A percentile compares a stretch with the other conserved stretches of the same genome.
phyloP scores from a whole-genome alignment of 2,113 vertebrate species.

The Hippoglossus stenolepis region DNA sequence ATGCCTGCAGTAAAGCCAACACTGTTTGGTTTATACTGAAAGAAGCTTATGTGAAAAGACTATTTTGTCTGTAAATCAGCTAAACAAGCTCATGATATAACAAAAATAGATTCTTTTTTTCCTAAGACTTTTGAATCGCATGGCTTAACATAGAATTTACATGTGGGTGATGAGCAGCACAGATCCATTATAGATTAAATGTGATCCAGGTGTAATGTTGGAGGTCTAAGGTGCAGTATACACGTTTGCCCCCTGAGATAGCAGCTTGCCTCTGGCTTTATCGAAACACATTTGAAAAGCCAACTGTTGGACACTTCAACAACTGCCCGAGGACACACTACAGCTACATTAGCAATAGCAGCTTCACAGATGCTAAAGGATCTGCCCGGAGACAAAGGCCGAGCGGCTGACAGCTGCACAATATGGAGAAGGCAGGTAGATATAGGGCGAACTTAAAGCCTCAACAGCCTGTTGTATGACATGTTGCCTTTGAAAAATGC shows the following conservation, averaged over 20 bases:
- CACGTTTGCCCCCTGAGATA: constrained; percentile 1
- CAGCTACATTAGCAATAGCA: constrained; percentile 11
- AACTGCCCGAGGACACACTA: constrained; percentile 19
- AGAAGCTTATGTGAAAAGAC: background rate
- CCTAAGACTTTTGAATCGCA: background rate
- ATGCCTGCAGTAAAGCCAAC: background rate
- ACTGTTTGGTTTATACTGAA: background rate
- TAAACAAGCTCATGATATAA: too few relatives aligned
- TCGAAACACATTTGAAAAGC: constrained; percentile 27
- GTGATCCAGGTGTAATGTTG: background rate
- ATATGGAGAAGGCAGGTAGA: background rate
- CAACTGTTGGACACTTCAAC: constrained; percentile 17
- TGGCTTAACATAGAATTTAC: background rate
- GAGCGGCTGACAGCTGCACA: background rate
- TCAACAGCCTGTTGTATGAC: background rate
- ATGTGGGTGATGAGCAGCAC: background rate
- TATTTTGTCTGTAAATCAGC: background rate
- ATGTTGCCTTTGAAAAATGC: constrained; percentile 10
- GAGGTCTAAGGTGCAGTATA: background rate
- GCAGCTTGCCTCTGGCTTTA: constrained; percentile 24
- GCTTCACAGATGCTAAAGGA: constrained; percentile 12
- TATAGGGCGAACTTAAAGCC: background rate
- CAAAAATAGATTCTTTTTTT: too few relatives aligned
- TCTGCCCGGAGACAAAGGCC: constrained; percentile 16
- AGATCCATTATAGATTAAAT: constrained; percentile 35